Percentiles rank a stretch among this genome's conserved stretches.
Conservation (phyloP, 2,888 invertebrate species). For the Athalia cordata region DNA sequence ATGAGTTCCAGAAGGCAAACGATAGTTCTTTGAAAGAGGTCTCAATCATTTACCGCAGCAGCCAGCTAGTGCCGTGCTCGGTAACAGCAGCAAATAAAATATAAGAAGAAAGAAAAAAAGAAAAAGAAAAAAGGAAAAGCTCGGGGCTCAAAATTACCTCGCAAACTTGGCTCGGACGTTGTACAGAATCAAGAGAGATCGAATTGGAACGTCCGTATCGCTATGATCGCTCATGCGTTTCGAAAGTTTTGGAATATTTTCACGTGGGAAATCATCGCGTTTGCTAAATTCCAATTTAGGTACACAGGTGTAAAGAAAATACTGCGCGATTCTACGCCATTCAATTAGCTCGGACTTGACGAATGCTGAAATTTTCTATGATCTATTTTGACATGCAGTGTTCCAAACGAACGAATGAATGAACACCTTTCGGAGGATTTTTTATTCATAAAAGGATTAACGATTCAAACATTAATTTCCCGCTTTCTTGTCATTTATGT, state of each 20-base stretch:
- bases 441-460: too few species aligned
- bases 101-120: too few species aligned
- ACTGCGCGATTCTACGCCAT: too few species aligned
- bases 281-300: neutral
- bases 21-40: conserved; percentile 68
- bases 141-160: neutral
- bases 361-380: too few species aligned
- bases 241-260: neutral
- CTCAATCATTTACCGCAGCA: conserved; percentile 56
- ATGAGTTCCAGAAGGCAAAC: conserved; percentile 70
- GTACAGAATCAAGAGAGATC: neutral
- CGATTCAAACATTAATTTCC: too few species aligned
- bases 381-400: too few species aligned
- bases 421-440: too few species aligned
- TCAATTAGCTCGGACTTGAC: too few species aligned
- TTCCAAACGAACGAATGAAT: too few species aligned
- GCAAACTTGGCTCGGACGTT: neutral
- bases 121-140: too few species aligned
- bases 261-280: neutral
- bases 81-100: neutral
- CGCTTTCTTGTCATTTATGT: too few species aligned
- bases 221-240: neutral
- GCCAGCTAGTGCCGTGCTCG: neutral
- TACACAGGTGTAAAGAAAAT: too few species aligned
- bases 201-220: conserved; percentile 5